phyloP scores from a whole-genome alignment of 2,888 invertebrate genomes.

The Lampropteryx suffumata region DNA sequence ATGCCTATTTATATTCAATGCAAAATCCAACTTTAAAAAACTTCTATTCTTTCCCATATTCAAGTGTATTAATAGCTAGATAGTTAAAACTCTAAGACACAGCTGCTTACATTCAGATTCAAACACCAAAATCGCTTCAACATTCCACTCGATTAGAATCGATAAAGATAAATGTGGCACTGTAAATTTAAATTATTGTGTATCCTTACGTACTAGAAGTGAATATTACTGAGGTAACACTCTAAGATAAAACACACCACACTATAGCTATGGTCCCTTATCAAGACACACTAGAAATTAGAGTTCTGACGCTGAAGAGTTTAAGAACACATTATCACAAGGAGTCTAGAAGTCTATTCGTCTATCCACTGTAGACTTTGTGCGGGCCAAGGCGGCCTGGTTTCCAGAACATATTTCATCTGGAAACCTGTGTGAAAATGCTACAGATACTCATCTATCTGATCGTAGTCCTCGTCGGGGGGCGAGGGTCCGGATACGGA shows the following conservation, averaged over 20 bases:
- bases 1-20: slow-evolving; percentile 28
- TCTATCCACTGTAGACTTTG: slow-evolving; percentile 61
- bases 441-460: slow-evolving; percentile 85
- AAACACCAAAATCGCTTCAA: slow-evolving; percentile 54
- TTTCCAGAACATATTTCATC: slow-evolving; percentile 78
- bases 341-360: slow-evolving; percentile 50
- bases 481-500: slow-evolving; percentile 92
- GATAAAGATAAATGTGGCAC: slow-evolving; percentile 72
- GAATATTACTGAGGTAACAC: slow-evolving; percentile 45
- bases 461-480: slow-evolving; percentile 86
- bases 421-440: slow-evolving; percentile 79
- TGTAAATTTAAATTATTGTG: slow-evolving; percentile 70
- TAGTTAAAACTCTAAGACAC: slow-evolving; percentile 51
- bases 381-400: slow-evolving; percentile 74
- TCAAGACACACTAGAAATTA: slow-evolving; percentile 62
- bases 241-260: slow-evolving; percentile 54
- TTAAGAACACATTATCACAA: slow-evolving; percentile 55
- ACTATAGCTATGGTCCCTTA: slow-evolving; percentile 70
- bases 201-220: slow-evolving; percentile 61
- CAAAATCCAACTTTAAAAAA: slow-evolving; percentile 38
- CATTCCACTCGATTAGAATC: slow-evolving; percentile 45
- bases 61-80: slow-evolving; percentile 49
- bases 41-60: slow-evolving; percentile 41
- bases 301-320: slow-evolving; percentile 53
- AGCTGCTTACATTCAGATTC: slow-evolving; percentile 43